Evolutionary conservation across 1,140 invertebrate genomes (phyloP).

Genomic region (Pseudomyrmex cubaensis): DNA sequence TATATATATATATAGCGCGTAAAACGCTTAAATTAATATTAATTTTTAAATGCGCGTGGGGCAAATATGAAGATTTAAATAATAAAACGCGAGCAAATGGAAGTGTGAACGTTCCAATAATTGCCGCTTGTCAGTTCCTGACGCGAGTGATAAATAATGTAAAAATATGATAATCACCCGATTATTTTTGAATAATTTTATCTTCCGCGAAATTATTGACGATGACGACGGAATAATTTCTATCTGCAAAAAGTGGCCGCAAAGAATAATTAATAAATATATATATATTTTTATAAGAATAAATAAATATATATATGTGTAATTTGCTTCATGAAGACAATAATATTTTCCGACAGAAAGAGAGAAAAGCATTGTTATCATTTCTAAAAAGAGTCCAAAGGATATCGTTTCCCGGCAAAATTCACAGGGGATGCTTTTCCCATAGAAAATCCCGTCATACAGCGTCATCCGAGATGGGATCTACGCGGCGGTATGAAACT

Average conservation of each 20-base stretch:
- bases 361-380: background rate
- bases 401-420: background rate
- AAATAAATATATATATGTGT: background rate
- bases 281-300: too few species aligned
- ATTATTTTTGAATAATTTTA: slow-evolving; percentile 8
- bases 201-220: too few species aligned
- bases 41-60: slow-evolving; percentile 6
- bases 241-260: background rate
- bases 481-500: slow-evolving; percentile 4
- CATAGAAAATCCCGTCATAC: slow-evolving; percentile 1
- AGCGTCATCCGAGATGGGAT: background rate
- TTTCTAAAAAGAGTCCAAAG: background rate
- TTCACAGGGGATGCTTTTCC: background rate
- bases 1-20: background rate
- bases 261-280: background rate
- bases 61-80: slow-evolving; percentile 16
- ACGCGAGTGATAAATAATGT: slow-evolving; percentile 21
- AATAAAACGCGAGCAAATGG: background rate
- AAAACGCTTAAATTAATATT: slow-evolving; percentile 24
- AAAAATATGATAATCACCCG: slow-evolving; percentile 4
- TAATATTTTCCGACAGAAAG: background rate
- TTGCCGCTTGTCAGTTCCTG: slow-evolving; percentile 2
- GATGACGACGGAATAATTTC: background rate
- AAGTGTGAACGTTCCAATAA: background rate
- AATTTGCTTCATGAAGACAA: background rate